Conservation (phyloP, 53 echinoderm and acorn worm species). For the Holothuria scabra region DNA sequence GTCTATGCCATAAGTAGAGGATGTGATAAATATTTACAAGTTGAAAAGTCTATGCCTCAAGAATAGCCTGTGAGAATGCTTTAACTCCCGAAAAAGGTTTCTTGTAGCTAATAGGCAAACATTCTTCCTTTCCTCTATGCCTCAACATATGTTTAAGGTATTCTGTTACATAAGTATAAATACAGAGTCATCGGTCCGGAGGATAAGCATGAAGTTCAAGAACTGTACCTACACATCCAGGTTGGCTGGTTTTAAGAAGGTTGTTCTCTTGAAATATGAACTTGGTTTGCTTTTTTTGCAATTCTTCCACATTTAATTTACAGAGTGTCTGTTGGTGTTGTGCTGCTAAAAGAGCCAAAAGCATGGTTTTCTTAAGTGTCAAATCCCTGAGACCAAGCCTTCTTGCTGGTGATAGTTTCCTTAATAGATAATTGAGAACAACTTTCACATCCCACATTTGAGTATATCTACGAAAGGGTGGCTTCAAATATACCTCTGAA, state of each 20-base stretch:
- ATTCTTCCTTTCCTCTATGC: constrained; percentile 21
- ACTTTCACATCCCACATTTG: constrained; percentile 47
- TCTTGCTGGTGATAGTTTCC: constrained; percentile 17
- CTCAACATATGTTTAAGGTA: no score
- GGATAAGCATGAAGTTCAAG: constrained; percentile 54
- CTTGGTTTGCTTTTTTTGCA: not conserved
- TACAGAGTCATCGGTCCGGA: constrained; percentile 44
- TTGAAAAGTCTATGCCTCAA: not conserved
- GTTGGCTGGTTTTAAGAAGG: constrained; percentile 47
- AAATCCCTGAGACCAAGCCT: not conserved
- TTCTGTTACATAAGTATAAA: constrained; percentile 16
- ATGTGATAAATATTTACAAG: not conserved
- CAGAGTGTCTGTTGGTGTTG: constrained; percentile 47
- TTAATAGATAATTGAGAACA: constrained; percentile 38
- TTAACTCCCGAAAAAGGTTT: not conserved
- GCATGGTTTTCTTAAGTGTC: constrained; percentile 28
- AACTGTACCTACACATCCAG: constrained; percentile 26
- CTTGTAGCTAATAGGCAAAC: not conserved
- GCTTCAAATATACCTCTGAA: constrained; percentile 52
- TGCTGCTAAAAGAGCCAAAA: constrained; percentile 34
- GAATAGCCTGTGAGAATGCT: not conserved
- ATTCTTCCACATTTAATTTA: not conserved
- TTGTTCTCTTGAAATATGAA: not conserved
- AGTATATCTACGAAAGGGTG: constrained; percentile 39
- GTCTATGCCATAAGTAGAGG: not conserved